phyloP scores from a whole-genome alignment of 2,113 vertebrate species.

The Thinocorus orbignyianus region DNA sequence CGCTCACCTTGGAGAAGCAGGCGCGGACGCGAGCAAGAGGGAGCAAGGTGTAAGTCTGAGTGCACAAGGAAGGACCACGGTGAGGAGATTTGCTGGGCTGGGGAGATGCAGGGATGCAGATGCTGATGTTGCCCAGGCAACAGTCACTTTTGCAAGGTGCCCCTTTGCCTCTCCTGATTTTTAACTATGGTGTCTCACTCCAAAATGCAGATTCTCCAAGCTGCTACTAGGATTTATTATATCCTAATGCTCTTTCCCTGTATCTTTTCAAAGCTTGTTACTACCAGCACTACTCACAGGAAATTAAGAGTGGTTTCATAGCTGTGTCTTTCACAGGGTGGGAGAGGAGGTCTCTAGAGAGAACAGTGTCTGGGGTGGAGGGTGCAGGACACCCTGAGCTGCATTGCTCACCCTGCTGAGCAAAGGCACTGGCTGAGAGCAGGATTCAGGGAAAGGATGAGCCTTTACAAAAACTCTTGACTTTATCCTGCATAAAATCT shows the following conservation, averaged over 20 bases:
- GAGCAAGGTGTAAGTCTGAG: neutral
- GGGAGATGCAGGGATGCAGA: neutral
- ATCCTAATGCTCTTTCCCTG: neutral
- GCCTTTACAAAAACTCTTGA: neutral
- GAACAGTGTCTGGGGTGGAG: neutral
- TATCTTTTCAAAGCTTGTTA: neutral
- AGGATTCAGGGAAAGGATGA: neutral
- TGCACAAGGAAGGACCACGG: accelerated
- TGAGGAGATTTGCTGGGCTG: neutral
- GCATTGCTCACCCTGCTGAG: neutral
- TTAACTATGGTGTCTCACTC: neutral
- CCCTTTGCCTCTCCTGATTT: slow-evolving; percentile 37
- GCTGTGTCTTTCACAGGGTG: neutral
- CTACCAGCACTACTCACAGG: neutral
- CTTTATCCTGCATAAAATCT: neutral
- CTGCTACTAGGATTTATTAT: slow-evolving; percentile 28
- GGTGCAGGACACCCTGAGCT: neutral
- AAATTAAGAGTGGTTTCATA: neutral
- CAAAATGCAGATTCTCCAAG: slow-evolving; percentile 11
- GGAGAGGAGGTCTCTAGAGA: neutral
- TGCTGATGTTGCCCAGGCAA: slow-evolving; percentile 50
- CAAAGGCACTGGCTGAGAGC: neutral
- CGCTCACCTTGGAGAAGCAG: neutral
- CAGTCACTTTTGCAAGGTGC: slow-evolving; percentile 26
- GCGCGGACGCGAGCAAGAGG: neutral